A percentile compares a stretch with the other conserved stretches of the same genome.
These are phyloP conservation scores for Zoanthus gigantus DNA, from an alignment of 92 coral and sea anemone species.

Conservation along the genomic window DNA sequence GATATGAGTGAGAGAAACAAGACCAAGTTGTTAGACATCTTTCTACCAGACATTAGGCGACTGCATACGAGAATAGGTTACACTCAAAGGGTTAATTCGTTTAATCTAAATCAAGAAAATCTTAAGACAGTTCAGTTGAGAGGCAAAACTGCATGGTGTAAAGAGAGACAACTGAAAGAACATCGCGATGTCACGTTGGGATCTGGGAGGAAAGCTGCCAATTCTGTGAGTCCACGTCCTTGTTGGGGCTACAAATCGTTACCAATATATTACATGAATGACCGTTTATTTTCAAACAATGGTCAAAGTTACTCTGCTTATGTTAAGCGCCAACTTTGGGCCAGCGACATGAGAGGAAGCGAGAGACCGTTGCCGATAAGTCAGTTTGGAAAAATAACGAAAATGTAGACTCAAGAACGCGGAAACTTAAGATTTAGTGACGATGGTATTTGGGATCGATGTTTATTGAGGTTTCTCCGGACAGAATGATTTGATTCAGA, in stretches of 20 bases:
- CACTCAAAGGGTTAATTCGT: constrained; percentile 70
- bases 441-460: too few relatives aligned
- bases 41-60: constrained; percentile 87
- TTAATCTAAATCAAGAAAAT: constrained; percentile 87
- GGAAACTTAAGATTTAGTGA: too few relatives aligned
- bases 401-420: background rate
- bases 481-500: too few relatives aligned
- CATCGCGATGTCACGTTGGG: constrained; percentile 79
- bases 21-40: constrained; percentile 73
- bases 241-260: constrained; percentile 84
- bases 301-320: constrained; percentile 71
- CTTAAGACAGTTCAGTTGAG: constrained; percentile 92
- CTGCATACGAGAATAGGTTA: constrained; percentile 85
- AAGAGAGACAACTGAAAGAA: constrained; percentile 74
- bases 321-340: constrained; percentile 82
- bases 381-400: constrained; percentile 49
- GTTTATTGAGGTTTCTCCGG: too few relatives aligned
- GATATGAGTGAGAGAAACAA: constrained; percentile 79
- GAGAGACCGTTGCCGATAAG: constrained; percentile 81
- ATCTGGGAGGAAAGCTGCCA: constrained; percentile 87
- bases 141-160: constrained; percentile 76
- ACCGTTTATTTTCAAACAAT: constrained; percentile 69
- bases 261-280: constrained; percentile 79
- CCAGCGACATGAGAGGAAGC: constrained; percentile 64
- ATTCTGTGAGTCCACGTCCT: constrained; percentile 86